Conservation (phyloP, 2,888 invertebrate species). For the Ennomos erosarius region DNA sequence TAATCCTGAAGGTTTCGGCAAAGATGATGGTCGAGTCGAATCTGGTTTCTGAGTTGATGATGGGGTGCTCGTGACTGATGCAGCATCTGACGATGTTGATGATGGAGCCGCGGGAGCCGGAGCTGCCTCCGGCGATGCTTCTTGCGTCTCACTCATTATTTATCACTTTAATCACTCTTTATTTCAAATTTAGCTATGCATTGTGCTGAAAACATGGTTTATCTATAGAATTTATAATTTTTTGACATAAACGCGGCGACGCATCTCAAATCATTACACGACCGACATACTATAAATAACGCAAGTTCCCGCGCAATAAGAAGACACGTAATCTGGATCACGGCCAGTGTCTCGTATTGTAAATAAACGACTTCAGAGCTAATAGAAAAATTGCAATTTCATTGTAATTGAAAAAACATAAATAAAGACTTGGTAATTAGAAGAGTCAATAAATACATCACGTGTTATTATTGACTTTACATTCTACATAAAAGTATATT, state of each 20-base stretch:
- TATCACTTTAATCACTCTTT: slow-evolving; percentile 56
- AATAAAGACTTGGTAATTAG: no score
- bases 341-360: slow-evolving; percentile 73
- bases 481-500: background rate
- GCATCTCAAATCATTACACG: slow-evolving; percentile 65
- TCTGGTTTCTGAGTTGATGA: slow-evolving; percentile 60
- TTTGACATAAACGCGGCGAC: slow-evolving; percentile 53
- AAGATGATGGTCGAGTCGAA: slow-evolving; percentile 65
- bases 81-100: slow-evolving; percentile 67
- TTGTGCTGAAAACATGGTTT: slow-evolving; percentile 53
- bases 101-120: slow-evolving; percentile 58
- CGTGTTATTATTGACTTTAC: slow-evolving; percentile 19
- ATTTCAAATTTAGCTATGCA: slow-evolving; percentile 48
- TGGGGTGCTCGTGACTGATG: slow-evolving; percentile 65
- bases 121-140: slow-evolving; percentile 50
- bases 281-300: slow-evolving; percentile 79
- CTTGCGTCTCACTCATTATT: slow-evolving; percentile 73
- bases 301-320: slow-evolving; percentile 81
- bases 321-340: slow-evolving; percentile 82
- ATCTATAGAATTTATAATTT: slow-evolving; percentile 40
- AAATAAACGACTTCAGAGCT: slow-evolving; percentile 59
- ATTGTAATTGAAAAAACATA: slow-evolving; percentile 25
- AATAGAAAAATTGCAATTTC: slow-evolving; percentile 42
- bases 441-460: slow-evolving; percentile 22
- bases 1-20: slow-evolving; percentile 86